Evolutionary conservation across 2,888 invertebrate species (phyloP).

Genomic region (Salpingus planirostris): DNA sequence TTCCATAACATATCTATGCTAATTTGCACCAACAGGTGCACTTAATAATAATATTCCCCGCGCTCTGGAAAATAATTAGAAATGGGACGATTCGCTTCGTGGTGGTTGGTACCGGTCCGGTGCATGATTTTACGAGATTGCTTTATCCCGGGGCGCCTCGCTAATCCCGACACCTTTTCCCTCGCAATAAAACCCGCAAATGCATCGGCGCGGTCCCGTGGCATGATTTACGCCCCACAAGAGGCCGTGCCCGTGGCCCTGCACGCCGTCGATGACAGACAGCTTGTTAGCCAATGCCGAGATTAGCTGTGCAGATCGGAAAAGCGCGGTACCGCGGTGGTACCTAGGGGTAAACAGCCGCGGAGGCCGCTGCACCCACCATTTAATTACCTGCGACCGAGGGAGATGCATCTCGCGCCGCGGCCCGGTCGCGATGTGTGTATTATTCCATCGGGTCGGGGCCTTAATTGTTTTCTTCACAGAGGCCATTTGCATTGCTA

Average conservation of each 20-base stretch:
- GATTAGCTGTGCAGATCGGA: constrained; percentile 23
- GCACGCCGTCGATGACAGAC: constrained; percentile 2
- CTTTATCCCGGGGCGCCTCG: constrained; percentile 4
- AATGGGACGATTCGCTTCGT: constrained; percentile 1
- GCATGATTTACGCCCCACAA: constrained; percentile 3
- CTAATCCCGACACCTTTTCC: constrained; percentile 6
- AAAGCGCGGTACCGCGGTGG: constrained; percentile 14
- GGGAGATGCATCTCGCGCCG: constrained; percentile 21
- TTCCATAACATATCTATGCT: too few relatives aligned
- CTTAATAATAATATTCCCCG: too few relatives aligned
- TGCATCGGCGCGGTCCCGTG: neutral
- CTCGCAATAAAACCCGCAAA: constrained; percentile 2
- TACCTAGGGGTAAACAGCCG: constrained; percentile 22
- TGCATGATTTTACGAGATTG: constrained; percentile 6
- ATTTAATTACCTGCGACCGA: constrained; percentile 22
- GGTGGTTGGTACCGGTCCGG: constrained; percentile 1
- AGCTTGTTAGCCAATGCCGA: constrained; percentile 12
- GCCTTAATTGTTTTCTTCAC: constrained; percentile 29
- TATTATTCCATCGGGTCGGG: constrained; percentile 24
- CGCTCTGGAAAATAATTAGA: too few relatives aligned
- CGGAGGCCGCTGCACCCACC: constrained; percentile 22
- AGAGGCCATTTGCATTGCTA: constrained; percentile 33
- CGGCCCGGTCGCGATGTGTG: constrained; percentile 20
- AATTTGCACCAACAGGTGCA: too few relatives aligned
- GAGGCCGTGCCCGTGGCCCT: constrained; percentile 4